Evolutionary conservation across 1,140 invertebrate species (phyloP).

Genomic region (Eciton burchellii): DNA sequence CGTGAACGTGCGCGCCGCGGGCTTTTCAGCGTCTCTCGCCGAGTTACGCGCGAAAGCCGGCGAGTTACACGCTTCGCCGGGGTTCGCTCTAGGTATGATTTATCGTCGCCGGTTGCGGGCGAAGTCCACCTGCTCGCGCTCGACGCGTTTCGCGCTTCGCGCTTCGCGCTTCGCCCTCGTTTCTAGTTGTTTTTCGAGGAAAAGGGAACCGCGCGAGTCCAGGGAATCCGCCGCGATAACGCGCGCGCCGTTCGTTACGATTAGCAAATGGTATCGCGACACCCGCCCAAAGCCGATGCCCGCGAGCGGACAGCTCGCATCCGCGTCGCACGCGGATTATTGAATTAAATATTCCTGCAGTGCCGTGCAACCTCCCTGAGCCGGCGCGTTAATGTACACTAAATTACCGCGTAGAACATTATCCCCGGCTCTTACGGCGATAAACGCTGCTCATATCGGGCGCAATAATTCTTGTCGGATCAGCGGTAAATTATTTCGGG

Average conservation of each 20-base stretch:
- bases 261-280: constrained; percentile 43
- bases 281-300: constrained; percentile 45
- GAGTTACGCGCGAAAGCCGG: constrained; percentile 66
- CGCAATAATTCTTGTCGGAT: constrained; percentile 69
- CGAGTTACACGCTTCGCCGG: constrained; percentile 66
- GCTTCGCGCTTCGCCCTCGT: constrained; percentile 4
- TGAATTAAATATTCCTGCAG: constrained; percentile 70
- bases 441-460: constrained; percentile 69
- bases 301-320: constrained; percentile 12
- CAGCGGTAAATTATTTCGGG: constrained; percentile 67
- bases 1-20: constrained; percentile 54
- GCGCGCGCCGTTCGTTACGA: constrained; percentile 18
- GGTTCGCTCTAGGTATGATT: constrained; percentile 71
- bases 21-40: constrained; percentile 74
- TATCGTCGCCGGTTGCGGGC: constrained; percentile 70
- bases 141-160: neutral
- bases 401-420: constrained; percentile 71
- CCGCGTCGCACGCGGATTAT: constrained; percentile 58
- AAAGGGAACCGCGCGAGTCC: too few relatives aligned
- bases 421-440: constrained; percentile 61
- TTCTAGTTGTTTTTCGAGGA: constrained; percentile 1
- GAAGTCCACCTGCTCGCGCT: constrained; percentile 12
- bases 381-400: constrained; percentile 68
- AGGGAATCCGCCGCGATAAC: constrained; percentile 16
- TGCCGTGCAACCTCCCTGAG: constrained; percentile 24